Evolutionary conservation across 2,888 invertebrate genomes (phyloP).

Genomic region (Cheilosia pagana): DNA sequence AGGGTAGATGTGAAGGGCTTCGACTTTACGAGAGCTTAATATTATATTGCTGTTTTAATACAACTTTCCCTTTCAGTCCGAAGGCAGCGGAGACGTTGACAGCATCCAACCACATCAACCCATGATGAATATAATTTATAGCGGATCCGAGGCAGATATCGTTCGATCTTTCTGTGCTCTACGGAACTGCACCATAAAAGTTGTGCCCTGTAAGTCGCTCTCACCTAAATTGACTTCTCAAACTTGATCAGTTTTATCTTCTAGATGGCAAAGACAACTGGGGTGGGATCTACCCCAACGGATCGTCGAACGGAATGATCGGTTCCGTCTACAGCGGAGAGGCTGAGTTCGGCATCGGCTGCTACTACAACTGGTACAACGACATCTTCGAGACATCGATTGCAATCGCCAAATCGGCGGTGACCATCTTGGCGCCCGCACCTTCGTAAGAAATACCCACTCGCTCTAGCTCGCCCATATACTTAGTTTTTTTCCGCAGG

Average conservation of each 20-base stretch:
- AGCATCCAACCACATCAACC: slow-evolving; percentile 77
- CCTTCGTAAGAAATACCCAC: slow-evolving; percentile 78
- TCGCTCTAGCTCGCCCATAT: not conserved
- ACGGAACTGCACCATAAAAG: slow-evolving; percentile 80
- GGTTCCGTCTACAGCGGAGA: slow-evolving; percentile 80
- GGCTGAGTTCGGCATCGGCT: slow-evolving; percentile 81
- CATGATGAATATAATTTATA: slow-evolving; percentile 78
- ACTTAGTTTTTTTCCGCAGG: slow-evolving; percentile 68
- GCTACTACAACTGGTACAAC: slow-evolving; percentile 82
- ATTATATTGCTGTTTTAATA: not conserved
- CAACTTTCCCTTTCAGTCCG: not conserved
- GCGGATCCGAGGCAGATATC: slow-evolving; percentile 80
- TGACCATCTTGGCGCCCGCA: slow-evolving; percentile 81
- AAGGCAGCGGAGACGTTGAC: slow-evolving; percentile 76
- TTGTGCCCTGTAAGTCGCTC: slow-evolving; percentile 79
- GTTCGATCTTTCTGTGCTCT: slow-evolving; percentile 80
- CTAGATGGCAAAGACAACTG: slow-evolving; percentile 81
- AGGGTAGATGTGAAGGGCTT: too few species aligned
- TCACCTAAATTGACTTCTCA: not conserved
- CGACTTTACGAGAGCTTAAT: too few species aligned
- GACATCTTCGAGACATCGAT: slow-evolving; percentile 81
- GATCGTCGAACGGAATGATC: slow-evolving; percentile 80
- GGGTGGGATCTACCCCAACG: slow-evolving; percentile 81
- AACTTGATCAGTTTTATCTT: not conserved
- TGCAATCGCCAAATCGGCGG: slow-evolving; percentile 81